These are phyloP conservation scores for Probosciger aterrimus DNA, from an alignment of 2,113 vertebrate species.

Conservation along the genomic window DNA sequence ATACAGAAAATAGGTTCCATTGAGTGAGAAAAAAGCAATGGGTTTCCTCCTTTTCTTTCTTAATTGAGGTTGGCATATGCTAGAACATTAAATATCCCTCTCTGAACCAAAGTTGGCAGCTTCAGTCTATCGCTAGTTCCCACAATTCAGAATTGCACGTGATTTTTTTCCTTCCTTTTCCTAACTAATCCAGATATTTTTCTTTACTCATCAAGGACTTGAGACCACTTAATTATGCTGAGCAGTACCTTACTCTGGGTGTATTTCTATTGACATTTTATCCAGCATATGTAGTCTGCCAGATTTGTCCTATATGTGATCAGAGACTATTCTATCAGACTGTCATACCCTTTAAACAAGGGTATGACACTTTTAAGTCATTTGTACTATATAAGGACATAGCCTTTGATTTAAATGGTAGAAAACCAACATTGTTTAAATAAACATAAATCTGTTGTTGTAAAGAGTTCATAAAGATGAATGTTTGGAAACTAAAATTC, in stretches of 20 bases:
- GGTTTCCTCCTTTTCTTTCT: neutral
- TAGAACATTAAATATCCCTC: neutral
- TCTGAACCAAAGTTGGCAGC: neutral
- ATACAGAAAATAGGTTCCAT: neutral
- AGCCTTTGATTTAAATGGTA: neutral
- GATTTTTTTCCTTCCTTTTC: neutral
- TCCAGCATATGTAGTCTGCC: neutral
- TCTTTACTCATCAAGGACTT: neutral
- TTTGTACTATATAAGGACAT: neutral
- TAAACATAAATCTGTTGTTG: neutral
- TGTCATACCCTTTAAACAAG: neutral
- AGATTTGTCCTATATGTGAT: neutral
- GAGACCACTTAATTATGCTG: neutral
- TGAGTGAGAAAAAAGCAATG: neutral
- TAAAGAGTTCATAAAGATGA: slow-evolving; percentile 21
- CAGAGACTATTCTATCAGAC: neutral
- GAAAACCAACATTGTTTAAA: neutral
- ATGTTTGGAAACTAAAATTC: neutral
- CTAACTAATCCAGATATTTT: neutral
- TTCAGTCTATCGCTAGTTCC: neutral
- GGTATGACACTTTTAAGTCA: neutral
- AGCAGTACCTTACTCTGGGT: neutral
- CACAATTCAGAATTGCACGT: neutral
- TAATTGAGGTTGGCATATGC: neutral
- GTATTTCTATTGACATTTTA: neutral